phyloP scores from a whole-genome alignment of 1,140 invertebrate genomes.

The Leptopilina clavipes region DNA sequence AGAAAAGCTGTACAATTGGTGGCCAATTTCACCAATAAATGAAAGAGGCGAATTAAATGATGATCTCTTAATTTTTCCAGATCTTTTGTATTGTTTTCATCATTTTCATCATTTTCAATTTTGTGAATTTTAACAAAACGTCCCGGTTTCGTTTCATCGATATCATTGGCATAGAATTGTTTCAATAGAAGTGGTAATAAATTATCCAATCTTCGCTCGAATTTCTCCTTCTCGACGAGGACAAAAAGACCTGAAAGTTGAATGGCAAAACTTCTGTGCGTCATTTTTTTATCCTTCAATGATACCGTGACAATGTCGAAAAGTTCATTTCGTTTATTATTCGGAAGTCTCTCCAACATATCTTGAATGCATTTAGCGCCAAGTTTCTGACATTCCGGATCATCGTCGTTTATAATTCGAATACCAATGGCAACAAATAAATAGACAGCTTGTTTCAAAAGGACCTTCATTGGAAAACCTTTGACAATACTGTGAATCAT shows the following conservation, averaged over 20 bases:
- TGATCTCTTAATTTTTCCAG: constrained; percentile 78
- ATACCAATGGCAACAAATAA: constrained; percentile 85
- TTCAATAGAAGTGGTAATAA: constrained; percentile 72
- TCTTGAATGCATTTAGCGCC: constrained; percentile 81
- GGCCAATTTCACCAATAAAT: constrained; percentile 79
- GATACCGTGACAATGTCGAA: constrained; percentile 81
- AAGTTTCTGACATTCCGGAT: constrained; percentile 79
- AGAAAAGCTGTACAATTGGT: constrained; percentile 75
- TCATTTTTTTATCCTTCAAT: constrained; percentile 81
- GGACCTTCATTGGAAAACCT: constrained; percentile 81
- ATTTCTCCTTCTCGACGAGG: constrained; percentile 80
- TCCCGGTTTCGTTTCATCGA: constrained; percentile 60
- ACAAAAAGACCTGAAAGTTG: constrained; percentile 84
- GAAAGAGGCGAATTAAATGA: constrained; percentile 83
- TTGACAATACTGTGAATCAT: constrained; percentile 88
- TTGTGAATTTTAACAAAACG: constrained; percentile 65
- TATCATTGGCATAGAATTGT: constrained; percentile 66
- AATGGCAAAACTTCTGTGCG: constrained; percentile 75
- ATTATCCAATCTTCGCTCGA: constrained; percentile 77
- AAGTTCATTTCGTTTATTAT: constrained; percentile 77
- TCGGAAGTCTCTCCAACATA: constrained; percentile 77
- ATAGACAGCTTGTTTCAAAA: constrained; percentile 79
- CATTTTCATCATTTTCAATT: constrained; percentile 48
- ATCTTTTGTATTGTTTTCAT: constrained; percentile 50
- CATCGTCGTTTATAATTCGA: constrained; percentile 83